Evolutionary conservation across 2,888 invertebrate species (phyloP).

Genomic region (Carpatolechia fugitivella): DNA sequence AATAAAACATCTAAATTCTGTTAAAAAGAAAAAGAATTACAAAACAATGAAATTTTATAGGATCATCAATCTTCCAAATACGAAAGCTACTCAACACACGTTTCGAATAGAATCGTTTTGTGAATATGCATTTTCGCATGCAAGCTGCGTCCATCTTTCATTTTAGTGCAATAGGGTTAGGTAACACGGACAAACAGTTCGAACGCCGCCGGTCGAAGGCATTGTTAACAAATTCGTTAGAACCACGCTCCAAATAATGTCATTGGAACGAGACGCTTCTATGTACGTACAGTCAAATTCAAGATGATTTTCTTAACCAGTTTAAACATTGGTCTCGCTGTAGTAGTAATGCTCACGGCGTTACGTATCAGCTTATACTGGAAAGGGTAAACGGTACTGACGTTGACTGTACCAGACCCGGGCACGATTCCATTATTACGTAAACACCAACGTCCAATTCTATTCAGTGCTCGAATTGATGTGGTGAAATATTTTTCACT

Average conservation of each 20-base stretch:
- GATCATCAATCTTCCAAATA: constrained; percentile 22
- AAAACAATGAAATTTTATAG: constrained; percentile 11
- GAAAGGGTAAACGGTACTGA: too few relatives aligned
- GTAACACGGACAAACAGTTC: constrained; percentile 28
- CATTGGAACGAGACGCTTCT: constrained; percentile 38
- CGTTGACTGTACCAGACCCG: too few relatives aligned
- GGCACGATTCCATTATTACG: constrained; percentile 28
- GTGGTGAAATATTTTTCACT: background rate
- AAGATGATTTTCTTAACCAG: too few relatives aligned
- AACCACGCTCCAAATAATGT: constrained; percentile 25
- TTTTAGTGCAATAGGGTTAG: constrained; percentile 37
- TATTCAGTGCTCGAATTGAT: constrained; percentile 25
- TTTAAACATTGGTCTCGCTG: too few relatives aligned
- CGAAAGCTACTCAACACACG: constrained; percentile 4
- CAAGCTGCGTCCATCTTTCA: constrained; percentile 42
- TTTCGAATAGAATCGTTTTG: constrained; percentile 2
- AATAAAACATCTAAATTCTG: too few relatives aligned
- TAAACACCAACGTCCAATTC: constrained; percentile 34
- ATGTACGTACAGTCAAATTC: too few relatives aligned
- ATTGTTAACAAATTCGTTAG: constrained; percentile 34
- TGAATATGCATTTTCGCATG: constrained; percentile 34
- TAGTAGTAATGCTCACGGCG: too few relatives aligned
- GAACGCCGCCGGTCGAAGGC: constrained; percentile 18
- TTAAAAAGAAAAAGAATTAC: too few relatives aligned
- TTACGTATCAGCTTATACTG: too few relatives aligned